Conservation (phyloP, 2,113 vertebrate genomes). For the Dipodomys merriami region DNA sequence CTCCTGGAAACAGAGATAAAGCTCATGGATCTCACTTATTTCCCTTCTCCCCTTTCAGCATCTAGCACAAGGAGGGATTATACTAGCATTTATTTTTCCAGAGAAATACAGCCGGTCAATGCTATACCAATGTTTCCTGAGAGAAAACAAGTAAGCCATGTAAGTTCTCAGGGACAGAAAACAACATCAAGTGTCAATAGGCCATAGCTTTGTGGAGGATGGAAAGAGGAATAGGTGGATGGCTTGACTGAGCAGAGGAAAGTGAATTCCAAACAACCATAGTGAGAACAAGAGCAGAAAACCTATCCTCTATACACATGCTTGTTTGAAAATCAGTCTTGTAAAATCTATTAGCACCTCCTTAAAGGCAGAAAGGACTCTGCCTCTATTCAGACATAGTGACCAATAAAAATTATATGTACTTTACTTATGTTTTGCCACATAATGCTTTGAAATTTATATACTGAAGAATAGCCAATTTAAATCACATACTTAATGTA, state of each 20-base stretch:
- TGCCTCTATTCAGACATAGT: background rate
- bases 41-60: background rate
- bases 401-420: background rate
- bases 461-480: background rate
- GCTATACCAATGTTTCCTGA: background rate
- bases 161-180: background rate
- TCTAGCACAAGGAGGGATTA: background rate
- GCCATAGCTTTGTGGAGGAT: background rate
- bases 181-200: background rate
- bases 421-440: background rate
- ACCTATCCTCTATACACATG: background rate
- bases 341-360: background rate
- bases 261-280: background rate
- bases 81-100: conserved; percentile 13
- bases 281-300: background rate
- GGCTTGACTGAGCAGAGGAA: background rate
- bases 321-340: background rate
- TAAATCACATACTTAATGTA: background rate
- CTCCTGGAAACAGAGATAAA: background rate
- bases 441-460: background rate
- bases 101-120: background rate
- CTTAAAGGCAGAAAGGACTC: background rate
- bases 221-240: background rate
- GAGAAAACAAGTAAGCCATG: conserved; percentile 2
- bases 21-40: background rate